These are phyloP conservation scores for Napeogenes inachia DNA, from an alignment of 2,888 invertebrate species.

Conservation along the genomic window DNA sequence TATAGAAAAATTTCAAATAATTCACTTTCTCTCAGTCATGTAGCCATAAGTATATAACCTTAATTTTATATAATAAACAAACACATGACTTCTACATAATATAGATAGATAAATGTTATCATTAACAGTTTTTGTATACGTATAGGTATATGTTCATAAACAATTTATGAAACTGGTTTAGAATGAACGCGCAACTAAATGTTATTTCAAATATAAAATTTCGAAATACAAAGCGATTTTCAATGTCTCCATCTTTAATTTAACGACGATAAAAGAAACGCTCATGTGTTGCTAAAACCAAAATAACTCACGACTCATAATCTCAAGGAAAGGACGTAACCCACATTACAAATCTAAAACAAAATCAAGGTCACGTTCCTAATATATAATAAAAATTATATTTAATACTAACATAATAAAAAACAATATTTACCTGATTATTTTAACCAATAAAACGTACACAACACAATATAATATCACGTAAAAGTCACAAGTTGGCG, in stretches of 20 bases:
- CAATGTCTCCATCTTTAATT: too few relatives aligned
- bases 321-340: slow-evolving; percentile 70
- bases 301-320: slow-evolving; percentile 66
- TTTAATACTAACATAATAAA: slow-evolving; percentile 4
- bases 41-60: too few relatives aligned
- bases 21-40: too few relatives aligned
- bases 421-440: slow-evolving; percentile 17
- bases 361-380: slow-evolving; percentile 56
- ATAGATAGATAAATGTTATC: too few relatives aligned
- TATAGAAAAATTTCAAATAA: too few relatives aligned
- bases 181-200: too few relatives aligned
- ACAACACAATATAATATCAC: slow-evolving; percentile 10
- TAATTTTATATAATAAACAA: too few relatives aligned
- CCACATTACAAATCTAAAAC: slow-evolving; percentile 64
- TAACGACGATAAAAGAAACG: slow-evolving; percentile 13
- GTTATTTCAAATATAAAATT: too few relatives aligned
- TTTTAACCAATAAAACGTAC: slow-evolving; percentile 17
- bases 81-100: too few relatives aligned
- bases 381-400: slow-evolving; percentile 7
- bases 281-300: slow-evolving; percentile 20
- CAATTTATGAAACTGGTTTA: too few relatives aligned
- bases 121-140: too few relatives aligned
- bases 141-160: too few relatives aligned
- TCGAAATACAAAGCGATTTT: not conserved
- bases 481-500: slow-evolving; percentile 8